Evolutionary conservation across 2,113 vertebrate species (phyloP), one percentile per base, ranked within the genome.

Genomic region (Anhinga rufa): DNA sequence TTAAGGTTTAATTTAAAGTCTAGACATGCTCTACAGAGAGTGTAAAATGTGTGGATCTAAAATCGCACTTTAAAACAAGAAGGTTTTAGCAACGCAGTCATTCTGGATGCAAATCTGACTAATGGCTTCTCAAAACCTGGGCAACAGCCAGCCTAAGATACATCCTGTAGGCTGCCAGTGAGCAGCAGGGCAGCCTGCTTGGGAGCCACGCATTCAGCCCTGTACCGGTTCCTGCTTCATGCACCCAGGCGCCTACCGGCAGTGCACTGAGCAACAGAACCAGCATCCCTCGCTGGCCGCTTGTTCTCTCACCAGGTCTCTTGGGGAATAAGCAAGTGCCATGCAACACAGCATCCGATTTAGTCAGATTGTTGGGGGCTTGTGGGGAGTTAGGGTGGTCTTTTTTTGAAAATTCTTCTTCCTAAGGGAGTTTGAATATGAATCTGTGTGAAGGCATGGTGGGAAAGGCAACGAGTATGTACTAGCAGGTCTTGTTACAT

Each of bases 151-250:
- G 68, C 58, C 32, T 18, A 52, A 52, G 36, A 76, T 9, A 72
- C 15, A 61, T 9, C 48, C 12, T 6, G 10, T 25, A 82, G 20
- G 44, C 76, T 72, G 68, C 51, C 86, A 86, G 61, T 60, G 71
- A 86, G 82, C 48, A 44, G 58, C 64, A 32, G 64, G 3, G 2
- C 62, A 72, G 70, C 15, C 17, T 48, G 32, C 44, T 78, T 34
- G 71, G 49, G 46, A 92, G 52, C 36, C 48, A 61, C 1, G 2
- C 0, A 0, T 44, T n/a, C 54, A 57, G 46, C 40, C 36, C 24
- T 12, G 12, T 8, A 32, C 0, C 0, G 36, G 48, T 32, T 86
- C 29, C 19, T 24, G 12, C 29, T 55, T n/a, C 1, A 0, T 0
- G 1, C 25, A 32, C 6, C 10, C 15, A 32, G 44, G 14, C 36